phyloP scores from a whole-genome alignment of 2,797 vertebrate genomes.

The Crax fasciolata region DNA sequence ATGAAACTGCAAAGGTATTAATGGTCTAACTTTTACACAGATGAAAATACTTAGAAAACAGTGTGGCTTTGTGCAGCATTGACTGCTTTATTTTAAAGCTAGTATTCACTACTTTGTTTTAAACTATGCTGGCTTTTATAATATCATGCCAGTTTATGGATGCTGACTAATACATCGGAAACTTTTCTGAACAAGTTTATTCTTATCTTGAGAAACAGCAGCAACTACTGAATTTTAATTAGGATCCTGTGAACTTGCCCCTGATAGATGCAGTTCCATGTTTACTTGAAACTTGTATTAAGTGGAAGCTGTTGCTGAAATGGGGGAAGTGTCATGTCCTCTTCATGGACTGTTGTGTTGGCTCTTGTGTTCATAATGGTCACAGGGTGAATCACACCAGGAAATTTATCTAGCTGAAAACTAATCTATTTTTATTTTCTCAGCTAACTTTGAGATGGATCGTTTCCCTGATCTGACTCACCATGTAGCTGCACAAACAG shows the following conservation, averaged over 20 bases:
- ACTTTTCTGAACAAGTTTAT: slow-evolving; percentile 37
- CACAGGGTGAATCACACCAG: slow-evolving; percentile 51
- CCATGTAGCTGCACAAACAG: background rate
- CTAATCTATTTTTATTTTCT: slow-evolving; percentile 46
- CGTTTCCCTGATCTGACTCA: slow-evolving; percentile 54
- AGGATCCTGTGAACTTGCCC: slow-evolving; percentile 27
- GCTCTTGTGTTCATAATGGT: background rate
- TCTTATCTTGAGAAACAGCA: slow-evolving; percentile 57
- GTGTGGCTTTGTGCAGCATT: background rate
- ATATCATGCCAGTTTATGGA: background rate
- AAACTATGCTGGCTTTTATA: slow-evolving; percentile 21
- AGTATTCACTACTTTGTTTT: background rate
- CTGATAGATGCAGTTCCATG: background rate
- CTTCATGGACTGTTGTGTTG: slow-evolving; percentile 9
- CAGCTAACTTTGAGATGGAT: slow-evolving; percentile 45
- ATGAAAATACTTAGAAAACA: background rate
- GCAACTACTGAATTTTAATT: slow-evolving; percentile 50
- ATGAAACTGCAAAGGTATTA: background rate
- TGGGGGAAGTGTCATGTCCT: slow-evolving; percentile 45
- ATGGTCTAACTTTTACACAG: fast-evolving
- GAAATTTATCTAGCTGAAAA: slow-evolving; percentile 49
- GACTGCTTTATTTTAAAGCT: background rate
- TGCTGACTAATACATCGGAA: slow-evolving; percentile 2
- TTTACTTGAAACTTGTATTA: slow-evolving; percentile 29
- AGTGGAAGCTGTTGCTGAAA: slow-evolving; percentile 52